phyloP scores from a whole-genome alignment of 1,140 invertebrate species.

The Antheraea pernyi region DNA sequence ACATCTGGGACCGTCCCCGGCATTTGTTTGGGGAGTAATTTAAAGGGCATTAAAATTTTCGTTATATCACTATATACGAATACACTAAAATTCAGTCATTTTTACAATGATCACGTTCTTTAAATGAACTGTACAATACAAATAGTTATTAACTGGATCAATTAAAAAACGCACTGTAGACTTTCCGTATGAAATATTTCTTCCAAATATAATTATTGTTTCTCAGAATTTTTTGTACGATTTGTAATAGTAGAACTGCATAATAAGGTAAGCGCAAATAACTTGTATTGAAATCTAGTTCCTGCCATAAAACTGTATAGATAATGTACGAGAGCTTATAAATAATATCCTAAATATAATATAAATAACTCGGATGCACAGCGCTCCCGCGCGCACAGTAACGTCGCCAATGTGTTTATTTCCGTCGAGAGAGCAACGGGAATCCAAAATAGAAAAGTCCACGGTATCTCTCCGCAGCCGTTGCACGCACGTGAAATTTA shows the following conservation, averaged over 20 bases:
- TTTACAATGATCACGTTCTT: too few relatives aligned
- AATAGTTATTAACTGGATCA: too few relatives aligned
- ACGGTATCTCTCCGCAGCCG: constrained; percentile 47
- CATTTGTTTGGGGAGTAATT: constrained; percentile 1
- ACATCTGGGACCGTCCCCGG: constrained; percentile 23
- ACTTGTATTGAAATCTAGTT: too few relatives aligned
- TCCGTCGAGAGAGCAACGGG: constrained; percentile 53
- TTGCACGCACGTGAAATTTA: constrained; percentile 47
- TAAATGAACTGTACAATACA: too few relatives aligned
- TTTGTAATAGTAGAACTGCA: too few relatives aligned
- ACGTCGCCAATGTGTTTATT: constrained; percentile 67
- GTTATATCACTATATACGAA: neutral
- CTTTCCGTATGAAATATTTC: too few relatives aligned
- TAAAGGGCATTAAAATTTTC: neutral
- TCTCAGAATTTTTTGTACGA: too few relatives aligned
- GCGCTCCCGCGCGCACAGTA: constrained; percentile 34
- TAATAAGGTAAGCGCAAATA: too few relatives aligned
- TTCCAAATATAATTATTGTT: too few relatives aligned
- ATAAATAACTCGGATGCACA: constrained; percentile 28
- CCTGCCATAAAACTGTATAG: too few relatives aligned
- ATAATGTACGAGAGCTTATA: neutral
- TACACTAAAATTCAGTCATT: too few relatives aligned
- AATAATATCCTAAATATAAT: neutral
- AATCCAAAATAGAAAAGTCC: constrained; percentile 76
- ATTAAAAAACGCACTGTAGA: too few relatives aligned